phyloP scores from a whole-genome alignment of 2,797 vertebrate species.

The Percopsis omiscomaycus region DNA sequence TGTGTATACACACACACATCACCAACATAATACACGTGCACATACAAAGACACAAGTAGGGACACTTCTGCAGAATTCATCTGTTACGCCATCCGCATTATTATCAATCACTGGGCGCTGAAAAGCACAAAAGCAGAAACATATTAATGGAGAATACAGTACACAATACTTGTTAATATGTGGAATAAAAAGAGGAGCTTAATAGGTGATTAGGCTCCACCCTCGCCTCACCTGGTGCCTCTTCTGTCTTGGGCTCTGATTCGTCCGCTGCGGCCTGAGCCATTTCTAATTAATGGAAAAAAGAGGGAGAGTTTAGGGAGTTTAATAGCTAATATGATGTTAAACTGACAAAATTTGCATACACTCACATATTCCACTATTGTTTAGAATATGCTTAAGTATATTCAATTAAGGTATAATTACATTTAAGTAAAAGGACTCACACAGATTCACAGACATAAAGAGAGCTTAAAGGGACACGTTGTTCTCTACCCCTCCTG shows the following conservation, averaged over 20 bases:
- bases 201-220: neutral
- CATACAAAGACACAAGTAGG: slow-evolving; percentile 24
- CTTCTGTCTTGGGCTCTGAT: slow-evolving; percentile 49
- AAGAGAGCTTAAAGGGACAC: neutral
- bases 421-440: too few species aligned
- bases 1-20: slow-evolving; percentile 22
- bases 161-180: neutral
- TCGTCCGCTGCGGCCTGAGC: slow-evolving; percentile 40
- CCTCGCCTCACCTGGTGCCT: slow-evolving; percentile 52
- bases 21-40: neutral
- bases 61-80: slow-evolving; percentile 32
- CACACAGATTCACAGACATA: neutral
- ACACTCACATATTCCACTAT: too few species aligned
- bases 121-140: slow-evolving; percentile 25
- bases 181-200: neutral
- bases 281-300: slow-evolving; percentile 37
- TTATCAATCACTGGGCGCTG: slow-evolving; percentile 65
- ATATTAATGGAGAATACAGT: neutral
- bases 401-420: too few species aligned
- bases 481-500: too few species aligned
- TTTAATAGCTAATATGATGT: too few species aligned
- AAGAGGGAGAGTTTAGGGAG: slow-evolving; percentile 2
- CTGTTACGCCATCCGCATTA: slow-evolving; percentile 14
- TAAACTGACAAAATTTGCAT: too few species aligned
- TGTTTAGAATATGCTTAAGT: neutral